Evolutionary conservation across 2,797 vertebrate species (phyloP), one percentile per base, ranked within the genome.

Genomic region (Cirrhinus mrigala): DNA sequence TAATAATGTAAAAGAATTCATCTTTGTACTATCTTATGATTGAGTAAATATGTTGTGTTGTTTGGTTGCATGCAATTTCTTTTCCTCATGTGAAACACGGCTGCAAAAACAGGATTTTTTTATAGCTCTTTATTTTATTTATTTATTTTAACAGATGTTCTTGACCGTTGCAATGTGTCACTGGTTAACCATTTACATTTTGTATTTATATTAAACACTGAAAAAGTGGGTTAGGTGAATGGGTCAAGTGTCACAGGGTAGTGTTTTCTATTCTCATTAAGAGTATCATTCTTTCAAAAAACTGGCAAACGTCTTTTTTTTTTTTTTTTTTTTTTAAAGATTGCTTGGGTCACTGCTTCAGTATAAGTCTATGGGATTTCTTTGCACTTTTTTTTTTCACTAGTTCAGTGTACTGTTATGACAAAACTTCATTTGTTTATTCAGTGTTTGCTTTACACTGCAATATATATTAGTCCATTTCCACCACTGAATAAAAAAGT

Each of bases 151-250:
- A 52, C 70, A 64, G 77, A 44, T 46, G 9, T 20, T 24, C 20
- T 56, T 79, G 44, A 52, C 62, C 1, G 16, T 85, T 68, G 6
- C 24, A 40, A 54, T 46, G 37, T 58, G 73, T 83, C 6, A 24
- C 70, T 85, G 68, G 66, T 85, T 85, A 80, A 83, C 76, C 70
- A 80, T 85, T 89, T 52, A 85, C 69, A 76, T 27, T 40, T 75
- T 75, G 37, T 58, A 71, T 60, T 60, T 5, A 73, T 33, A 16
- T 37, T 11, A 44, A 81, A 20, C 37, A 52, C 4, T 60, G 7
- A 15, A 68, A 54, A 66, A 64, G 68, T 77, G 18, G 66, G 29
- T 44, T 18, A 64, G 40, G 68, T 74, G 29, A 29, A 33, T 7
- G 62, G 18, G 2, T 24, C 33, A 77, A 78, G 56, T 15, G 46